Conservation (phyloP, 2,797 vertebrate species). For the Enteromius argenteus region DNA sequence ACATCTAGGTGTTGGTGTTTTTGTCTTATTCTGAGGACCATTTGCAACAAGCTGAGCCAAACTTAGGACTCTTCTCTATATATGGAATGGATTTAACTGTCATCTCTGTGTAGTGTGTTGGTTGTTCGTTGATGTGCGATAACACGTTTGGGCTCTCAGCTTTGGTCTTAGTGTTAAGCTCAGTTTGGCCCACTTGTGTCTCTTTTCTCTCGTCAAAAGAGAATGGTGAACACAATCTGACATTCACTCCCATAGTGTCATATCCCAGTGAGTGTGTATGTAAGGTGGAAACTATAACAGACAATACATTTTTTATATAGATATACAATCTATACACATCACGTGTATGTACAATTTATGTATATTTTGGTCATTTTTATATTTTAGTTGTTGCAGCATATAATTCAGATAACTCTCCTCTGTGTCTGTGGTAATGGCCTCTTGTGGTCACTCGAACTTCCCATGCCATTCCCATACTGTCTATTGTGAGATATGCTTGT, state of each 20-base stretch:
- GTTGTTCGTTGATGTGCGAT: conserved; percentile 28
- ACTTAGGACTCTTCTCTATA: conserved; percentile 13
- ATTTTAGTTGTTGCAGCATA: conserved; percentile 49
- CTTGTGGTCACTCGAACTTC: conserved; percentile 21
- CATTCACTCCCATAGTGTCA: conserved; percentile 17
- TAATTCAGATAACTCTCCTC: conserved; percentile 42
- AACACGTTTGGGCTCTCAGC: conserved; percentile 30
- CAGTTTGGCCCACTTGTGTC: conserved; percentile 36
- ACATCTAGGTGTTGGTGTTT: conserved; percentile 25
- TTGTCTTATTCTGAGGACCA: neutral
- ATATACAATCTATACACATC: conserved; percentile 55
- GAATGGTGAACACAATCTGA: conserved; percentile 28
- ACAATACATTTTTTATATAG: conserved; percentile 55
- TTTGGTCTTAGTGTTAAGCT: conserved; percentile 38
- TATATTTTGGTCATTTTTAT: conserved; percentile 62
- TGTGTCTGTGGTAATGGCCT: conserved; percentile 43
- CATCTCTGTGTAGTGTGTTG: conserved; percentile 40
- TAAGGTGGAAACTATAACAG: conserved; percentile 34
- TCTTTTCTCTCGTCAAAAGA: conserved; percentile 17
- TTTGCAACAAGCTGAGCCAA: conserved; percentile 43
- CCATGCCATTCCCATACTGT: conserved; percentile 21
- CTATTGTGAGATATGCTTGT: conserved; percentile 41
- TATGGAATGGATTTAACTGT: conserved; percentile 40
- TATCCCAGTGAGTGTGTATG: conserved; percentile 38
- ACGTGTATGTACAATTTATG: conserved; percentile 57